Base-by-base conservation (phyloP, 1,140 invertebrate genomes). In the Rhagoletis pomonella region DNA sequence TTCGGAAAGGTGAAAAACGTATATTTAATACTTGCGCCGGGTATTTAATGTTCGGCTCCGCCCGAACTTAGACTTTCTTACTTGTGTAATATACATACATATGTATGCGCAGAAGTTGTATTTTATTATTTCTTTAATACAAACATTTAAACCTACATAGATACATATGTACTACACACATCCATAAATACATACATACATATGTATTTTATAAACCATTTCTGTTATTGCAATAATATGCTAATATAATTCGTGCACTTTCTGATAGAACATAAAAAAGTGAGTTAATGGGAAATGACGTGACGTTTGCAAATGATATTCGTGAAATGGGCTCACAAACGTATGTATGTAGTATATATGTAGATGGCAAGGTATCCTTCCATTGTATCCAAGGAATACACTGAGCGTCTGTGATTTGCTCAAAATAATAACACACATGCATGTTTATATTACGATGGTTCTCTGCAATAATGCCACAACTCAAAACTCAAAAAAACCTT, bases 141-240 rank as follows among this genome's bases (percentile, higher is more conserved):
- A n/a, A n/a, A n/a, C 39, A 73, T 14, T n/a, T n/a, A n/a, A n/a
- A 73, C 10, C 17, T 14, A 47, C 67, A 14, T 3, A 62, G 6
- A 62, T 62, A 62, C 12, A 62, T 62, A 62, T 4, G 60, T 62
- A n/a, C n/a, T n/a, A n/a, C n/a, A n/a, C n/a, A n/a, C n/a, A n/a
- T n/a, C n/a, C n/a, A n/a, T n/a, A n/a, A n/a, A n/a, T n/a, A n/a
- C n/a, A n/a, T n/a, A n/a, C n/a, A n/a, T n/a, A 44, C 42, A 73
- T 12, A 55, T 4, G 55, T 90, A 86, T 90, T 91, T 91, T 91
- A 89, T 90, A 90, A 90, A 88, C 91, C 91, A 91, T 91, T 91
- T 91, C 90, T 90, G 92, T 91, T 91, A 91, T 91, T 91, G 91
- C 91, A 88, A 90, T 90, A 91, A 91, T 91, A 91, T 91, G 91